Evolutionary conservation across 2,888 invertebrate species (phyloP), one percentile per base, ranked within the genome.

Genomic region (Exocentrus adspersus): DNA sequence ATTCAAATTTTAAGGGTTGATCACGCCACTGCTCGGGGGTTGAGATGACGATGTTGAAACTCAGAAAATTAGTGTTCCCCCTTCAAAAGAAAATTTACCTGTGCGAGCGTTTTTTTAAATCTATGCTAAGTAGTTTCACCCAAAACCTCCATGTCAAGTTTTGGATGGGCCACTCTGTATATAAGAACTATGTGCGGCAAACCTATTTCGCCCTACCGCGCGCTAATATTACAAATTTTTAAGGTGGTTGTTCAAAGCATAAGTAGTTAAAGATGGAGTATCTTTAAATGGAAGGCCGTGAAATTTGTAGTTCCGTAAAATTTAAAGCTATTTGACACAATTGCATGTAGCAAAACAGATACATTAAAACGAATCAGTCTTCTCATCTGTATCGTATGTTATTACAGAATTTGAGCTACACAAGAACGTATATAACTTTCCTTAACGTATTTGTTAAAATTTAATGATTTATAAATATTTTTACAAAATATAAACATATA

Each of bases 271-370:
- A 1, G 14, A 37, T n/a, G 3, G 37, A 37, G 37, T 37, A 14
- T n/a, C 37, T 37, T 37, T 37, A 37, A 30, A 14, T 45, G 52
- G 46, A 60, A 53, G 60, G 45, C 45, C 46, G 60, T 60, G 24
- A 37, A 32, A 53, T 52, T 53, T 45, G 30, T 30, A 14, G 12
- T 37, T 58, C 28, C 48, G 21, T 20, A 5, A 46, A 37, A 32
- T 64, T 71, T 68, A 71, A 74, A 73, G 70, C 68, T 74, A 72
- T 73, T 75, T 73, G 73, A 74, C 73, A 74, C 74, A 73, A n/a
- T 68, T 62, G 65, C 57, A 56, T 57, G 67, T 62, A 67, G 67
- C 64, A 65, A 67, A 62, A 63, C 66, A 60, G 60, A 67, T 57
- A 54, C 60, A 52, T 64, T 67, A 64, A 60, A 65, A 64, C 65